A percentile compares a stretch with the other conserved stretches of the same genome.
Conservation (phyloP, 2,888 invertebrate genomes). For the Lysandra coridon region DNA sequence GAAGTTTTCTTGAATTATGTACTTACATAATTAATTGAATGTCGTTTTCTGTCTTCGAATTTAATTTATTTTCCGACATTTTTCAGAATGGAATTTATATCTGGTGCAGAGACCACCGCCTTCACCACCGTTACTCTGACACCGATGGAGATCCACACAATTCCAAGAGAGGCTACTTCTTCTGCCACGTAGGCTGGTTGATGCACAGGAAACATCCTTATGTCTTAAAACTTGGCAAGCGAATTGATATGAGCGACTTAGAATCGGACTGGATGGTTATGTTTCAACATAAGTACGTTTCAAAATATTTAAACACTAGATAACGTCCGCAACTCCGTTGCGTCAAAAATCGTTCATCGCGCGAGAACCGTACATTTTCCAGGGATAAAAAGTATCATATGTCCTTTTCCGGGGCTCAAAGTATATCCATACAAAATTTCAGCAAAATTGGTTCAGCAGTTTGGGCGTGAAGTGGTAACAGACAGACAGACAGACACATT, state of each 20-base stretch:
- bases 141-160: constrained; percentile 90
- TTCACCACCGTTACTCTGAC: constrained; percentile 88
- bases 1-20: neutral
- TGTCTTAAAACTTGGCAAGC: constrained; percentile 83
- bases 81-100: constrained; percentile 85
- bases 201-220: constrained; percentile 89
- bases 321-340: no score
- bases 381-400: no score
- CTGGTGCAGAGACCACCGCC: constrained; percentile 90
- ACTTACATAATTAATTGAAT: no score
- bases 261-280: constrained; percentile 85
- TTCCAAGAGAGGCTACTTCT: constrained; percentile 90
- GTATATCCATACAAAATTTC: no score
- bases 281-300: constrained; percentile 86
- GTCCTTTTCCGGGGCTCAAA: no score
- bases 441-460: no score
- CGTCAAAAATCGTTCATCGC: no score
- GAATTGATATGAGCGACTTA: constrained; percentile 88
- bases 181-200: constrained; percentile 93
- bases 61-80: neutral
- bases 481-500: no score
- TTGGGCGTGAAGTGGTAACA: no score
- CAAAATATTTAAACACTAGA: neutral
- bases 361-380: no score
- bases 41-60: no score